phyloP scores from a whole-genome alignment of 23 tunicate genomes.

The Ascidia mentula region DNA sequence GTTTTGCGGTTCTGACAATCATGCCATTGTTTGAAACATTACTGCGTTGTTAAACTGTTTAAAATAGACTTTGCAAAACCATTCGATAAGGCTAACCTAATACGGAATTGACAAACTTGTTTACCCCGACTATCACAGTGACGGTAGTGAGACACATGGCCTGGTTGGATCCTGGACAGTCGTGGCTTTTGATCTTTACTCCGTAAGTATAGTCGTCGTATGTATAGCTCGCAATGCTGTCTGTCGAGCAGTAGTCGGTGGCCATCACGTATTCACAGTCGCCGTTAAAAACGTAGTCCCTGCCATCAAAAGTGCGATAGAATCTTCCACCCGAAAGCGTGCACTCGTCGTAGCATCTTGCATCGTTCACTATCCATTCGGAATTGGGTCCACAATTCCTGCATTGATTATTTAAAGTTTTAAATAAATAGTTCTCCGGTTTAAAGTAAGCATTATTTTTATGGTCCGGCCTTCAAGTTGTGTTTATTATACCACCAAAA shows the following conservation, averaged over 20 bases:
- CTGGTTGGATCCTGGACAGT: constrained; percentile 32
- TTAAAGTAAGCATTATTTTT: too few relatives aligned
- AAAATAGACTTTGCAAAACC: too few relatives aligned
- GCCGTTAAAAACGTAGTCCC: background rate
- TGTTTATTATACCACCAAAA: too few relatives aligned
- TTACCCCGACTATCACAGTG: constrained; percentile 18
- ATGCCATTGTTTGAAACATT: too few relatives aligned
- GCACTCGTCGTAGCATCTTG: constrained; percentile 17
- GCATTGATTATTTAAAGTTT: too few relatives aligned
- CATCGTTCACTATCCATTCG: background rate
- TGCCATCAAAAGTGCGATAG: constrained; percentile 28
- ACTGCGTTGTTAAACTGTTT: too few relatives aligned
- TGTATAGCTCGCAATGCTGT: background rate
- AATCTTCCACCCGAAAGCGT: constrained; percentile 27
- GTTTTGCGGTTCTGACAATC: too few relatives aligned
- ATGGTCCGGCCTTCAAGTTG: too few relatives aligned
- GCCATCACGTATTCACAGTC: constrained; percentile 34
- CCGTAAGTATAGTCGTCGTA: constrained; percentile 1
- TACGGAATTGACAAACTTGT: too few relatives aligned
- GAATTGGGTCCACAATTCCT: background rate
- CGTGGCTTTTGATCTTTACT: constrained; percentile 19
- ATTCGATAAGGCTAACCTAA: too few relatives aligned
- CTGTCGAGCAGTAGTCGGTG: constrained; percentile 18
- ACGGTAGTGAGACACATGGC: constrained; percentile 34
- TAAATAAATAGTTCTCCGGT: too few relatives aligned